phyloP scores from a whole-genome alignment of 2,888 invertebrate genomes.

The Mactromeris polynyma region DNA sequence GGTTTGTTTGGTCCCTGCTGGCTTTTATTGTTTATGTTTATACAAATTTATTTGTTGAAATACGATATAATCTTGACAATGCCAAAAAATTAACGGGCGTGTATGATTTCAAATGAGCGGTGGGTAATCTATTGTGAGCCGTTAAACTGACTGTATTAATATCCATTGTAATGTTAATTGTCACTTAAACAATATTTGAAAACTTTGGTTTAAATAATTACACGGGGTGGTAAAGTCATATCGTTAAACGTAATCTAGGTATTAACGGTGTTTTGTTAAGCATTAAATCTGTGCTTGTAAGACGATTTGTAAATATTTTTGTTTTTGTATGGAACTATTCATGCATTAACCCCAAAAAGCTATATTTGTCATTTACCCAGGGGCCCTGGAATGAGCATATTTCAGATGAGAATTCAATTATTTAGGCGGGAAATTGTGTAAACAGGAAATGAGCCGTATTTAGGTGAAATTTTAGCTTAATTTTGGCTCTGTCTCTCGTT shows the following conservation, averaged over 20 bases:
- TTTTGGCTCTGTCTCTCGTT: too few relatives aligned
- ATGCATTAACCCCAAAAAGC: neutral
- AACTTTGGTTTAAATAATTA: neutral
- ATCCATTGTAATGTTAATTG: conserved; percentile 23
- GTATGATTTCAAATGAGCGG: conserved; percentile 2
- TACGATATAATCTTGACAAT: neutral
- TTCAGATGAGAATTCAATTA: conserved; percentile 4
- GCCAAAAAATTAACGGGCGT: neutral
- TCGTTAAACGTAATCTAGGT: conserved; percentile 12
- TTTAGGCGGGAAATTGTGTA: conserved; percentile 11
- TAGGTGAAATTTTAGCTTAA: neutral
- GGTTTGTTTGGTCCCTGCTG: neutral
- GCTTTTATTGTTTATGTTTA: neutral
- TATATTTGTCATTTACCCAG: neutral
- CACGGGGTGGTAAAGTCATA: neutral
- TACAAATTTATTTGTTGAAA: neutral
- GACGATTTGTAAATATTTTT: conserved; percentile 21
- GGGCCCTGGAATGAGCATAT: conserved; percentile 38
- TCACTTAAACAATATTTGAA: conserved; percentile 19
- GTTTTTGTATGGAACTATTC: neutral
- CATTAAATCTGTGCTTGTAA: conserved; percentile 24
- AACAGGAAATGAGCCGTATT: neutral
- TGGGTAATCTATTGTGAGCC: neutral
- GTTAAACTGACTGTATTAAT: neutral
- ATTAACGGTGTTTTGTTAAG: conserved; percentile 20